phyloP scores from a whole-genome alignment of 2,113 vertebrate genomes.

The Lamprotornis superbus region DNA sequence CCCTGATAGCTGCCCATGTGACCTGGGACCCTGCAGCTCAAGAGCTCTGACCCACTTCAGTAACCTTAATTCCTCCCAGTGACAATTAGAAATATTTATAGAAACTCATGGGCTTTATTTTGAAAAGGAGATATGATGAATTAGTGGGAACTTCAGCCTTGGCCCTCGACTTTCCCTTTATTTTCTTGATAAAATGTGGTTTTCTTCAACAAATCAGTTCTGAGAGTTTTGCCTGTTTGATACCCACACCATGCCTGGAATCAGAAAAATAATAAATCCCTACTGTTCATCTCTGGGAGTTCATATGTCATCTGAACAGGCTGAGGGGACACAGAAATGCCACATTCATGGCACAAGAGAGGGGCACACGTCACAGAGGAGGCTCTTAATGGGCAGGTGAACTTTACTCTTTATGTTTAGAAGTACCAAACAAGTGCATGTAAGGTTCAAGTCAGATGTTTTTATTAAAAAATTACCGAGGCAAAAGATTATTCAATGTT shows the following conservation, averaged over 20 bases:
- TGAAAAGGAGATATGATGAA: neutral
- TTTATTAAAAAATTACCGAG: neutral
- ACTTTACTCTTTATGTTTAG: neutral
- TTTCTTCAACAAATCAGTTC: neutral
- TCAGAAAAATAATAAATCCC: neutral
- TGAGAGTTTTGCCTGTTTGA: neutral
- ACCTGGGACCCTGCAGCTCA: neutral
- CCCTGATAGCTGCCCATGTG: neutral
- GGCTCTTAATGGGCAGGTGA: neutral
- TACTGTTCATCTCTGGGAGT: neutral
- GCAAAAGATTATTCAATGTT: neutral
- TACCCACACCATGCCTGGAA: neutral
- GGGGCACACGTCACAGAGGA: fast-evolving
- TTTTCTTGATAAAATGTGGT: neutral
- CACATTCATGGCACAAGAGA: neutral
- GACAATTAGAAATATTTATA: neutral
- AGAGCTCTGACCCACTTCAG: neutral
- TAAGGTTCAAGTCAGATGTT: neutral
- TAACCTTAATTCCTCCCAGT: neutral
- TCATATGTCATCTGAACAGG: neutral
- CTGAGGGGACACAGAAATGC: neutral
- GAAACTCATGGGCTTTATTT: neutral
- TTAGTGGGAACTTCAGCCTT: neutral
- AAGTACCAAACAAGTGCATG: neutral
- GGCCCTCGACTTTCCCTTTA: neutral